These are phyloP conservation scores for Rattus norvegicus DNA, from an alignment of 2,113 vertebrate genomes.

Conservation along the genomic window GRCr8 NC_086033.1:70195501-70196000, in stretches of 20 bases:
- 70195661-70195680: background rate
- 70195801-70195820: too few species aligned
- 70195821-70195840: too few species aligned
- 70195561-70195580: background rate
- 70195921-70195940: too few species aligned
- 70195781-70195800: too few species aligned
- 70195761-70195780: too few species aligned
- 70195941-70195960: too few species aligned
- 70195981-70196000: too few species aligned
- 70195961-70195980: too few species aligned
- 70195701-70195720: background rate
- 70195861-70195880: too few species aligned
- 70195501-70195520: background rate
- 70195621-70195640: background rate
- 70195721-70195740: background rate
- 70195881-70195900: too few species aligned
- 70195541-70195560: background rate
- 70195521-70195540: background rate
- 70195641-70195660: background rate
- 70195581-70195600: background rate
- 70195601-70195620: background rate
- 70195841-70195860: too few species aligned
- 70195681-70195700: background rate
- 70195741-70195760: background rate
- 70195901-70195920: too few species aligned